These are phyloP conservation scores for Phyllotreta cruciferae DNA, from an alignment of 2,888 invertebrate species.

Conservation along the genomic window DNA sequence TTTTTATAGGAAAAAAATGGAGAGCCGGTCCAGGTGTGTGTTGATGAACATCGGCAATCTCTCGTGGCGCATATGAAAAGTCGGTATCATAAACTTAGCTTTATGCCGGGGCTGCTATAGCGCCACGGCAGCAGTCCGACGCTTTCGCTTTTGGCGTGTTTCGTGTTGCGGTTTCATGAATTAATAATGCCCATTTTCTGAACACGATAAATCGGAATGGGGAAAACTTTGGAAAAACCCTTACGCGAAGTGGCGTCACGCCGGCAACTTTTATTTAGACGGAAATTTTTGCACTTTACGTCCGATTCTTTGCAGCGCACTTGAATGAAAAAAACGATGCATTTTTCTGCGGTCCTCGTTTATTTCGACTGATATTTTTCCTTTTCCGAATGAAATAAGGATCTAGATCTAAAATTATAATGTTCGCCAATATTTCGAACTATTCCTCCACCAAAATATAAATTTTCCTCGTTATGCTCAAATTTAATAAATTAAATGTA, in stretches of 20 bases:
- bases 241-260: slow-evolving; percentile 7
- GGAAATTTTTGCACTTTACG: slow-evolving; percentile 9
- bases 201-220: slow-evolving; percentile 38
- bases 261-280: slow-evolving; percentile 7
- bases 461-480: no score
- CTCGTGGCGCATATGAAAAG: slow-evolving; percentile 19
- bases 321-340: slow-evolving; percentile 1
- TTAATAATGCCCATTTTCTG: slow-evolving; percentile 54
- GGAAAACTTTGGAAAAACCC: slow-evolving; percentile 23
- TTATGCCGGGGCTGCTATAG: slow-evolving; percentile 12
- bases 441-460: no score
- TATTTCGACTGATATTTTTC: not conserved
- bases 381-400: no score
- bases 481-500: no score
- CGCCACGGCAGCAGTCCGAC: slow-evolving; percentile 7
- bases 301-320: slow-evolving; percentile 1
- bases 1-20: not conserved
- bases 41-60: slow-evolving; percentile 19
- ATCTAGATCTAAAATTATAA: no score
- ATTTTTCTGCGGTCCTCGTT: not conserved
- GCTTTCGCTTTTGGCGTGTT: slow-evolving; percentile 45
- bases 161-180: slow-evolving; percentile 51
- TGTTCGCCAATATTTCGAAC: no score
- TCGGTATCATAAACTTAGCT: slow-evolving; percentile 21
- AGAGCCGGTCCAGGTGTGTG: slow-evolving; percentile 1